phyloP scores from a whole-genome alignment of 2,888 invertebrate genomes.

The Drosophila formosana region DNA sequence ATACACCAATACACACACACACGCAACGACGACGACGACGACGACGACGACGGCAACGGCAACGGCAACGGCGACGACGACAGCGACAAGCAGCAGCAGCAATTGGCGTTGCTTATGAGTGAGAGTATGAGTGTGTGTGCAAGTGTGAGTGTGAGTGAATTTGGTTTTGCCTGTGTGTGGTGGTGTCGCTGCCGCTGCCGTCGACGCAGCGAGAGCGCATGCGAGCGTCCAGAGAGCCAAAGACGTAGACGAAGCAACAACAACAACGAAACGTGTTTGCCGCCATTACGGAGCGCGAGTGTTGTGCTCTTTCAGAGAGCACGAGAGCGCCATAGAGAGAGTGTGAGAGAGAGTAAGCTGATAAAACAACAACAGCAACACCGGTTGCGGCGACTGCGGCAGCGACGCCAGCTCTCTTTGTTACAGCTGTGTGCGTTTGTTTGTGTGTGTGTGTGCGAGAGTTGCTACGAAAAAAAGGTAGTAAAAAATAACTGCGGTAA shows the following conservation, averaged over 20 bases:
- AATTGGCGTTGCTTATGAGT: slow-evolving; percentile 56
- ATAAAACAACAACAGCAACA: slow-evolving; percentile 60
- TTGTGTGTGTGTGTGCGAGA: slow-evolving; percentile 34
- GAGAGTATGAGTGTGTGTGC: slow-evolving; percentile 33
- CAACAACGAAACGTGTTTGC: slow-evolving; percentile 78
- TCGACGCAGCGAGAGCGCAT: slow-evolving; percentile 64
- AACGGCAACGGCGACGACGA: slow-evolving; percentile 53
- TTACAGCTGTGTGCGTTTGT: slow-evolving; percentile 49
- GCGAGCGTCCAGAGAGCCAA: slow-evolving; percentile 72
- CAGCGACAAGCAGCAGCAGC: slow-evolving; percentile 71
- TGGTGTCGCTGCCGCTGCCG: slow-evolving; percentile 44
- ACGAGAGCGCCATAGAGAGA: slow-evolving; percentile 24
- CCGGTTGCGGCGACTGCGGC: slow-evolving; percentile 56
- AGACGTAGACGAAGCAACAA: slow-evolving; percentile 70
- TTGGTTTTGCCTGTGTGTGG: slow-evolving; percentile 35
- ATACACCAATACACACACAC: slow-evolving; percentile 63
- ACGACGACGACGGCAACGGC: slow-evolving; percentile 46
- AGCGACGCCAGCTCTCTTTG: slow-evolving; percentile 46
- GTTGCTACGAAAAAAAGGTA: slow-evolving; percentile 80
- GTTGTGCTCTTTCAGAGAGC: slow-evolving; percentile 22
- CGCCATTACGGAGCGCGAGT: slow-evolving; percentile 63
- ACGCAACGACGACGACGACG: slow-evolving; percentile 33
- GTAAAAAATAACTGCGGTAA: slow-evolving; percentile 82
- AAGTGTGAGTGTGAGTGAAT: slow-evolving; percentile 32
- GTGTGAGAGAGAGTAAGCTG: slow-evolving; percentile 32